These are phyloP conservation scores for Meteorus cinctellus DNA, from an alignment of 2,888 invertebrate genomes.

Conservation along the genomic window DNA sequence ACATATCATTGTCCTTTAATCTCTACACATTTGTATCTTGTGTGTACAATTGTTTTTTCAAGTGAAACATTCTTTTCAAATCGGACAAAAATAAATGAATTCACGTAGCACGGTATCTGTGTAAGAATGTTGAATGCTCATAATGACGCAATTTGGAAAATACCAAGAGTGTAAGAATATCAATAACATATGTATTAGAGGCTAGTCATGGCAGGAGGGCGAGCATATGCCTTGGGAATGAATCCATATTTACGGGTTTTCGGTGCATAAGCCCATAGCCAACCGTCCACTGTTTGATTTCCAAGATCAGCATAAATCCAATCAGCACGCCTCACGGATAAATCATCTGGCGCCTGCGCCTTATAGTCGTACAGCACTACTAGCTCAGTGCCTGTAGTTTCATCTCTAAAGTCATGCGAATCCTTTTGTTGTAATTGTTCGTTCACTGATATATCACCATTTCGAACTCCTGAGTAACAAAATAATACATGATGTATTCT, in stretches of 20 bases:
- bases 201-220: slow-evolving; percentile 94
- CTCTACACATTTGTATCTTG: neutral
- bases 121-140: slow-evolving; percentile 59
- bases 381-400: slow-evolving; percentile 84
- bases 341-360: slow-evolving; percentile 94
- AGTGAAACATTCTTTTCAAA: slow-evolving; percentile 1
- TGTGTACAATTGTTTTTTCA: neutral
- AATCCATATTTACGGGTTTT: slow-evolving; percentile 94
- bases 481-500: slow-evolving; percentile 21
- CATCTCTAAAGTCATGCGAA: slow-evolving; percentile 69
- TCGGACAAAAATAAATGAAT: slow-evolving; percentile 12
- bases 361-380: slow-evolving; percentile 97
- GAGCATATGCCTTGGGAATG: slow-evolving; percentile 94
- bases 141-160: slow-evolving; percentile 52
- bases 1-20: slow-evolving; percentile 66
- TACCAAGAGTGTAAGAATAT: slow-evolving; percentile 31
- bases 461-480: slow-evolving; percentile 60
- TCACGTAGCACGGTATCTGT: neutral
- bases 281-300: slow-evolving; percentile 95
- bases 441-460: slow-evolving; percentile 61
- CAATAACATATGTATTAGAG: slow-evolving; percentile 74
- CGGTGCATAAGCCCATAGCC: slow-evolving; percentile 96
- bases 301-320: slow-evolving; percentile 96
- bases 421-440: slow-evolving; percentile 67
- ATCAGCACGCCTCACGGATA: slow-evolving; percentile 92